Percentiles rank a stretch among this genome's conserved stretches.
These are phyloP conservation scores for Adelosebastes latens DNA, from an alignment of 2,797 vertebrate species.

Conservation along the genomic window DNA sequence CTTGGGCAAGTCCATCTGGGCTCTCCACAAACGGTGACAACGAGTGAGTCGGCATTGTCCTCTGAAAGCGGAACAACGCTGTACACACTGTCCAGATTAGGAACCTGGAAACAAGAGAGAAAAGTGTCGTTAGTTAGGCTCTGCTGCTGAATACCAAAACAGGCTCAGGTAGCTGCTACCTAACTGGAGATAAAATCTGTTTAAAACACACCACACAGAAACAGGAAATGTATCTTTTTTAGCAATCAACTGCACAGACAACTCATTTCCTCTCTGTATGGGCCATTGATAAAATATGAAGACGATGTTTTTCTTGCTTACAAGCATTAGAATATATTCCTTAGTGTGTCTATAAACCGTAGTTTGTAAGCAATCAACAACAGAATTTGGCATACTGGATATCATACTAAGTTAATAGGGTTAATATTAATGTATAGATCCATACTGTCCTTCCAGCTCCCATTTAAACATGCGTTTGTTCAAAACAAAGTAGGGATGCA, in stretches of 20 bases:
- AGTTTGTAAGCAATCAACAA: background rate
- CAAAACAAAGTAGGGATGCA: background rate
- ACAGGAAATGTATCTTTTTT: slow-evolving; percentile 77
- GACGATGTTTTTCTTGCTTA: background rate
- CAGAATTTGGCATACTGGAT: background rate
- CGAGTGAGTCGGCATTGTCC: slow-evolving; percentile 90
- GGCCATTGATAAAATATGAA: slow-evolving; percentile 24
- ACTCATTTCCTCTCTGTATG: slow-evolving; percentile 64
- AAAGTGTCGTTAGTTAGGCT: background rate
- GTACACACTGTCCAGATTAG: slow-evolving; percentile 1
- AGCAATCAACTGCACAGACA: slow-evolving; percentile 58
- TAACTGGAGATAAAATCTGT: background rate
- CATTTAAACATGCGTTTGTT: background rate
- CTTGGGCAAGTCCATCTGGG: slow-evolving; percentile 85
- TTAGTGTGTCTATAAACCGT: background rate
- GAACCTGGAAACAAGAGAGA: slow-evolving; percentile 40
- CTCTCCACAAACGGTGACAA: slow-evolving; percentile 89
- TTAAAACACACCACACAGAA: slow-evolving; percentile 46
- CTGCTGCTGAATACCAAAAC: background rate
- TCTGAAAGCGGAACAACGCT: background rate
- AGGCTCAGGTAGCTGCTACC: background rate
- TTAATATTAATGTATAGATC: background rate
- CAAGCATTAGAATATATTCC: background rate
- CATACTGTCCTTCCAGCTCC: background rate
- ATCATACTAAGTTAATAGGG: background rate